phyloP scores from a whole-genome alignment of 1,140 invertebrate genomes.

The Agrypnia vestita region DNA sequence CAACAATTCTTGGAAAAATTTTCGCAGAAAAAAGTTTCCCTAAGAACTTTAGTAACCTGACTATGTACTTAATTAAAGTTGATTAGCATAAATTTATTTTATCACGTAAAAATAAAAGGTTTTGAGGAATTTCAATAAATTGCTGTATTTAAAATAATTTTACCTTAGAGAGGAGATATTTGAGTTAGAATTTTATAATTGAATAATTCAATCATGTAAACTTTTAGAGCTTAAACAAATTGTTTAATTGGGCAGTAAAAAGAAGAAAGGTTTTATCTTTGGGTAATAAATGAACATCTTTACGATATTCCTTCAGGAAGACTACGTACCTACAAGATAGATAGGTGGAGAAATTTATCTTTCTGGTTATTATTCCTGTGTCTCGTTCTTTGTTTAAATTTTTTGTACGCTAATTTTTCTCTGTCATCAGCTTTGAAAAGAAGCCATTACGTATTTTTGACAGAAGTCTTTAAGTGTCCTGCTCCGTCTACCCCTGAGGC shows the following conservation, averaged over 20 bases:
- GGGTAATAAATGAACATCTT: constrained; percentile 20
- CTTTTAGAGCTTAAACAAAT: constrained; percentile 20
- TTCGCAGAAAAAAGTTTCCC: too few species aligned
- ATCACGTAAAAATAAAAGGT: constrained; percentile 14
- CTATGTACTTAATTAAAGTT: not conserved
- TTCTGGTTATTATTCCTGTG: not conserved
- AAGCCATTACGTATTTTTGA: too few species aligned
- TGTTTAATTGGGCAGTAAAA: constrained; percentile 28
- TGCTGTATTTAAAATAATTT: constrained; percentile 7
- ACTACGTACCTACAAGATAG: not conserved
- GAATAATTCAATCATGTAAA: constrained; percentile 21
- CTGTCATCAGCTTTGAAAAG: not conserved
- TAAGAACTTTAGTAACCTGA: too few species aligned
- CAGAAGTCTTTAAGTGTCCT: too few species aligned
- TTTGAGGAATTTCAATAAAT: constrained; percentile 1
- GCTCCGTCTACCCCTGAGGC: too few species aligned
- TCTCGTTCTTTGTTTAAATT: not conserved
- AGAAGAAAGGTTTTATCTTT: constrained; percentile 20
- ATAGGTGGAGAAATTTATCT: not conserved
- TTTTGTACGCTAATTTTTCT: not conserved
- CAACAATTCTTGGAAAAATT: too few species aligned
- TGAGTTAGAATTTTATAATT: constrained; percentile 36
- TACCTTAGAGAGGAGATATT: not conserved
- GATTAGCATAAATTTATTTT: not conserved
- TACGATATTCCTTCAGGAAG: not conserved